These are phyloP conservation scores for Germaria angustata DNA, from an alignment of 2,888 invertebrate species.

Conservation along the genomic window DNA sequence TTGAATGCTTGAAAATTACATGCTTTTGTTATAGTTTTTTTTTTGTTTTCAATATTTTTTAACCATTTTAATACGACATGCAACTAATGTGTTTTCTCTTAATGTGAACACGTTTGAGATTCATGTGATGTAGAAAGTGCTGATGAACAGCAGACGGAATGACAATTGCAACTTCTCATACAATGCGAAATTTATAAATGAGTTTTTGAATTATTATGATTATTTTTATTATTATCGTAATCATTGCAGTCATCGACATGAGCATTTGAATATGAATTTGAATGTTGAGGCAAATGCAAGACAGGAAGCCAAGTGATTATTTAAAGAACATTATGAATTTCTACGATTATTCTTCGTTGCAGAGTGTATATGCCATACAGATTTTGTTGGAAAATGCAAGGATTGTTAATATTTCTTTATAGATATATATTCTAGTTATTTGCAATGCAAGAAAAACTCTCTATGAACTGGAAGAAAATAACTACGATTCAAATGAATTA, in stretches of 20 bases:
- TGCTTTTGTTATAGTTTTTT: not conserved
- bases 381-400: constrained; percentile 33
- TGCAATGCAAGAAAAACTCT: constrained; percentile 40
- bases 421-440: too few species aligned
- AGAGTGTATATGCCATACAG: constrained; percentile 7
- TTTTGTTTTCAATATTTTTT: too few species aligned
- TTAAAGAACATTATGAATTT: constrained; percentile 56
- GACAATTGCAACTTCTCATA: not conserved
- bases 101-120: constrained; percentile 1
- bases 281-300: not conserved
- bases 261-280: constrained; percentile 2
- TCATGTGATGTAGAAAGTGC: not conserved
- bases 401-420: constrained; percentile 11
- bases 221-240: not conserved
- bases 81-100: not conserved
- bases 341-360: constrained; percentile 5
- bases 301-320: constrained; percentile 41
- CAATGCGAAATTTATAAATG: not conserved
- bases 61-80: not conserved
- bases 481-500: constrained; percentile 49
- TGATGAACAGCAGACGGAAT: constrained; percentile 18
- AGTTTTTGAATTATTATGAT: constrained; percentile 10
- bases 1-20: not conserved
- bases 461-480: constrained; percentile 16
- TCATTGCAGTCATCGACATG: not conserved